A percentile compares a stretch with the other conserved stretches of the same genome.
These are phyloP conservation scores for Styela plicata DNA, from an alignment of 23 tunicate genomes.

Conservation along the genomic window DNA sequence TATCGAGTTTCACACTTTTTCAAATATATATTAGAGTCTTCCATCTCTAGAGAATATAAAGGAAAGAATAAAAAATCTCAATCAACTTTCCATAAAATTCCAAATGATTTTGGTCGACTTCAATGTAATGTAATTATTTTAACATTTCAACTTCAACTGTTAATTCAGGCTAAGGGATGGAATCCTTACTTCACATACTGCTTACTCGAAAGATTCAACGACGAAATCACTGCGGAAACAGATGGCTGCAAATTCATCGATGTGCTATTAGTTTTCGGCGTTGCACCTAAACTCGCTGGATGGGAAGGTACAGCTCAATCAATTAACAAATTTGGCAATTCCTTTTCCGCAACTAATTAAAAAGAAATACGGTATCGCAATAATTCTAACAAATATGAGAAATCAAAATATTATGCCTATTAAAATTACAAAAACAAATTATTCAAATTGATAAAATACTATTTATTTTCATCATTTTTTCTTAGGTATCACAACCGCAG, in stretches of 20 bases:
- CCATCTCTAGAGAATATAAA: too few species aligned
- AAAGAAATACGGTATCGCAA: too few species aligned
- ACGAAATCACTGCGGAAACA: slow-evolving; percentile 33
- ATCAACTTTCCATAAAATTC: too few species aligned
- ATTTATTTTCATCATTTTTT: background rate
- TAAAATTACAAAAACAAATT: too few species aligned
- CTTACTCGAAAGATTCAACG: slow-evolving; percentile 30
- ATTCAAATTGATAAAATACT: background rate
- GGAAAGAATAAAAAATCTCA: background rate
- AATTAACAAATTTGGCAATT: slow-evolving; percentile 8
- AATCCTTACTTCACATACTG: slow-evolving; percentile 53
- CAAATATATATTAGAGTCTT: too few species aligned
- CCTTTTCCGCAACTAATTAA: too few species aligned
- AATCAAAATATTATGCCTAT: too few species aligned
- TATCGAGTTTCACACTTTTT: too few species aligned
- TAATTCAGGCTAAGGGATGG: slow-evolving; percentile 33
- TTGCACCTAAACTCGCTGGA: slow-evolving; percentile 57
- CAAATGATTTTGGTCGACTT: too few species aligned
- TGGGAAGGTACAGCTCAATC: slow-evolving; percentile 47
- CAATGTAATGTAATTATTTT: too few species aligned
- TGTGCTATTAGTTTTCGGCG: slow-evolving; percentile 30
- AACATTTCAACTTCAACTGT: too few species aligned
- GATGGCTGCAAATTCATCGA: slow-evolving; percentile 56
- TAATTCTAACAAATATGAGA: too few species aligned
- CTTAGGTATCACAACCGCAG: slow-evolving; percentile 49